phyloP scores from a whole-genome alignment of 30 jellyfish, hydroid and myxozoan genomes.

The Rhopilema esculentum region DNA sequence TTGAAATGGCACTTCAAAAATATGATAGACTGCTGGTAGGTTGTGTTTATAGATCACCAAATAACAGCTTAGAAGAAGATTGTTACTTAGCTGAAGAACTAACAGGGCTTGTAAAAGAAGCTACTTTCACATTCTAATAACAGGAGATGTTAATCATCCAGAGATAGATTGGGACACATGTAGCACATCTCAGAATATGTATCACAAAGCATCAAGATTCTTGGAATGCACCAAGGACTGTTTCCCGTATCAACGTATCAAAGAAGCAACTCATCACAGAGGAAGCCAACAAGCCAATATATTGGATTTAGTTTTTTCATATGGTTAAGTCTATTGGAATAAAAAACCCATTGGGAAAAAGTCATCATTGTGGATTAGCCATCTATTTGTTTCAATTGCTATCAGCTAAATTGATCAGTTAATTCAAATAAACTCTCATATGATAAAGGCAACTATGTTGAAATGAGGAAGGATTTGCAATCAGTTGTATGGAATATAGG shows the following conservation, averaged over 20 bases:
- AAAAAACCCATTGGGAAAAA: conserved; percentile 2
- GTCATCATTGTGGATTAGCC: conserved; percentile 19
- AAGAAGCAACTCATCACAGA: conserved; percentile 40
- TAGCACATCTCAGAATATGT: conserved; percentile 8
- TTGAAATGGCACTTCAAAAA: conserved; percentile 13
- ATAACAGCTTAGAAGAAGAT: conserved; percentile 1
- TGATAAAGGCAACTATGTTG: conserved; percentile 39
- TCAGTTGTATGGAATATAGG: conserved; percentile 25
- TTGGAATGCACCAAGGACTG: conserved; percentile 29
- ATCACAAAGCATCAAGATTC: conserved; percentile 20
- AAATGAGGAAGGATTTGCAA: conserved; percentile 28
- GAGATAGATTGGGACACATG: conserved; percentile 38
- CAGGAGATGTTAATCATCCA: conserved; percentile 33
- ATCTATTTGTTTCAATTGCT: conserved; percentile 20
- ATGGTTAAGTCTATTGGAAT: conserved; percentile 4
- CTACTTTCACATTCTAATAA: conserved; percentile 39
- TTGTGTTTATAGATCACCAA: conserved; percentile 28
- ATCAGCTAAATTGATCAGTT: conserved; percentile 13
- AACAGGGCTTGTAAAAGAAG: too few relatives aligned
- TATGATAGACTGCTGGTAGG: conserved; percentile 24
- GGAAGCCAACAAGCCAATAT: conserved; percentile 9
- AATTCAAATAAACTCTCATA: conserved; percentile 7
- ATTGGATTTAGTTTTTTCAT: conserved; percentile 34
- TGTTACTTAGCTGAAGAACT: neutral
- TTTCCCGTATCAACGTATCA: conserved; percentile 5